Evolutionary conservation across 2,797 vertebrate species (phyloP), one percentile per base, ranked within the genome.

Genomic region (Silurus lanzhouensis): DNA sequence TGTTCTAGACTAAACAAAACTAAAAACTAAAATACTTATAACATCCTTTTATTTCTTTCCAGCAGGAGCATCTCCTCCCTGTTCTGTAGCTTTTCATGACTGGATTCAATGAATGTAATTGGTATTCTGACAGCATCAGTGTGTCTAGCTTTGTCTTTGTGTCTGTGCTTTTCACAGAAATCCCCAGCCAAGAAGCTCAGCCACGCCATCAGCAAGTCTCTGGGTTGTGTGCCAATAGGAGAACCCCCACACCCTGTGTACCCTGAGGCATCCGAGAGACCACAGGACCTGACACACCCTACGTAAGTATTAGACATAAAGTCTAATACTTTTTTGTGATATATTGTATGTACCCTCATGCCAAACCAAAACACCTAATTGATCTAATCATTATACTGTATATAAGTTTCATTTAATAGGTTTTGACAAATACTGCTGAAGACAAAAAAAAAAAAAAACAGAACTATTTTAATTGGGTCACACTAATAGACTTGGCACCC

Each of bases 171-270:
- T 92, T 90, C 84, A 88, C 96, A 99, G 98, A 99, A 99, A 91
- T 99, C 98, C 22, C 98, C 98, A 5, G 98, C 98, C 81, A 99
- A 99, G 96, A 99, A 99, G 96, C 95, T 99, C 94, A 98, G 97
- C 96, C 98, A 99, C 44, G 98, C 98, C 15, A 99, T 99, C 94
- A 99, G 97, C 88, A 98, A 97, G 89, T 99, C 98, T 5, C 94
- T 99, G 12, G 98, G 98, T 83, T 99, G 98, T 0, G 97, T 99
- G 25, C 98, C 98, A 83, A 97, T 97, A 38, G 94, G 97, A 90
- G 98, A 99, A 46, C 96, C 96, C 0, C 96, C 97, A 0, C 98
- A 97, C 86, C 98, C 97, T 0, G 92, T 99, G 76, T 99, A 98
- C 90, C 98, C 98, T 0, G 98, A 99, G 93, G 96, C 97, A 92